These are phyloP conservation scores for Mastomys natalensis DNA, from an alignment of 2,113 vertebrate genomes.

Conservation along the genomic window DNA sequence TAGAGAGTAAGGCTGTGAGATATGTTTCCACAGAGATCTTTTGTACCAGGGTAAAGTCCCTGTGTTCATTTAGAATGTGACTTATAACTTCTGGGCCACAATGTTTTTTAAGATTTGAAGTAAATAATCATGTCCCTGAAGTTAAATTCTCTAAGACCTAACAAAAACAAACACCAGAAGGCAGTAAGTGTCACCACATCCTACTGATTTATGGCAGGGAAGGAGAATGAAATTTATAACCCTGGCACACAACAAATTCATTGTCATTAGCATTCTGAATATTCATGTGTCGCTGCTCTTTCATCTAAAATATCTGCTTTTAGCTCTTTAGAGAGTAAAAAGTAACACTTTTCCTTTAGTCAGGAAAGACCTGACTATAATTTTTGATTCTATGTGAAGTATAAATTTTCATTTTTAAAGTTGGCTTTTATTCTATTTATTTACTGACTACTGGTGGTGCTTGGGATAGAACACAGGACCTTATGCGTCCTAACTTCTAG, in stretches of 20 bases:
- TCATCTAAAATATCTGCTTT: slow-evolving; percentile 65
- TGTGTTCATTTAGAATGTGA: slow-evolving; percentile 5
- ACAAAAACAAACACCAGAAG: slow-evolving; percentile 71
- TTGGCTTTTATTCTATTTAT: not conserved
- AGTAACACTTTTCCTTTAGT: not conserved
- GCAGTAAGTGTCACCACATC: not conserved
- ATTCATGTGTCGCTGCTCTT: not conserved
- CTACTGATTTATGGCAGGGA: slow-evolving; percentile 61
- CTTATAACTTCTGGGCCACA: not conserved
- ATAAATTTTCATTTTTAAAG: slow-evolving; percentile 10
- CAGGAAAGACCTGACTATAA: not conserved
- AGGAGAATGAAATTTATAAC: slow-evolving; percentile 53
- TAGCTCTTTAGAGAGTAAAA: slow-evolving; percentile 2
- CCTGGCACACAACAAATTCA: slow-evolving; percentile 7
- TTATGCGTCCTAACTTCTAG: not conserved
- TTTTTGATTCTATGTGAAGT: not conserved
- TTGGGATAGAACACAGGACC: not conserved
- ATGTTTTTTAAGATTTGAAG: slow-evolving; percentile 74
- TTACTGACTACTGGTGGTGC: not conserved
- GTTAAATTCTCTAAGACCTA: not conserved
- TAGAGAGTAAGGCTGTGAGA: rapidly evolving
- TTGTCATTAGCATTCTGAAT: slow-evolving; percentile 46
- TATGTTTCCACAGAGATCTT: not conserved
- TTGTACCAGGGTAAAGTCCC: not conserved
- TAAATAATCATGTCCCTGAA: slow-evolving; percentile 59